Evolutionary conservation across 2,797 vertebrate species (phyloP), one percentile per base, ranked within the genome.

Genomic region (Peromyscus aztecus): DNA sequence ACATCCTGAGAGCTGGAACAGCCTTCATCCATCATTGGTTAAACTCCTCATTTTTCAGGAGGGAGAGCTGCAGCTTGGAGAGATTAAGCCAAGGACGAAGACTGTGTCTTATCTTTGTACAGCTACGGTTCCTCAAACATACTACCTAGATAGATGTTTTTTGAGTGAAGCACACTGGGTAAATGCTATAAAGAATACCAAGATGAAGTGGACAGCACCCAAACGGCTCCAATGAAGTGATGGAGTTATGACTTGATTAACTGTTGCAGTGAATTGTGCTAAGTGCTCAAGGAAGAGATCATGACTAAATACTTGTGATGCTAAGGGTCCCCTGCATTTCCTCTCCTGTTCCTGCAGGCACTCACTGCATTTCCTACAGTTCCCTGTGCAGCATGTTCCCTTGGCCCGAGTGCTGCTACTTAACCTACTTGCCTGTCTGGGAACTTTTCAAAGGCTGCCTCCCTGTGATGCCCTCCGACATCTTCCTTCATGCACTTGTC

Each of bases 41-140:
- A 73, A 46, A 19, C 24, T 65, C 63, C 95, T 95, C 43, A 0
- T 95, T 90, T 77, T 80, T 89, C 82, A 73, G 9, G 61, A 14
- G 34, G 73, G 86, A 87, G 92, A 92, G 57, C 1, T 31, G 76
- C 52, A 67, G 63, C 73, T 17, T 6, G 1, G 43, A 40, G 83
- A 85, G 78, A 91, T 61, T 46, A 84, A 93, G 76, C 69, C 91
- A 78, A 71, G 71, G 88, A 59, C 91, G 23, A 16, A 27, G 90
- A 31, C 76, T 55, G 6, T n/a, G 21, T 89, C 61, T 78, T 69
- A 65, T 73, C 65, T 69, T 43, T 24, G 23, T 37, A 23, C n/a
- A 31, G 43, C 31, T 46, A 4, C 14, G 1, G 23, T 65, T 94
- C 89, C 76, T 82, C 4, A 8, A 31, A 43, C 29, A 1, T 6